Evolutionary conservation across 1,140 invertebrate genomes (phyloP), one percentile per base, ranked within the genome.

Genomic region (Aphaenogaster rudis): DNA sequence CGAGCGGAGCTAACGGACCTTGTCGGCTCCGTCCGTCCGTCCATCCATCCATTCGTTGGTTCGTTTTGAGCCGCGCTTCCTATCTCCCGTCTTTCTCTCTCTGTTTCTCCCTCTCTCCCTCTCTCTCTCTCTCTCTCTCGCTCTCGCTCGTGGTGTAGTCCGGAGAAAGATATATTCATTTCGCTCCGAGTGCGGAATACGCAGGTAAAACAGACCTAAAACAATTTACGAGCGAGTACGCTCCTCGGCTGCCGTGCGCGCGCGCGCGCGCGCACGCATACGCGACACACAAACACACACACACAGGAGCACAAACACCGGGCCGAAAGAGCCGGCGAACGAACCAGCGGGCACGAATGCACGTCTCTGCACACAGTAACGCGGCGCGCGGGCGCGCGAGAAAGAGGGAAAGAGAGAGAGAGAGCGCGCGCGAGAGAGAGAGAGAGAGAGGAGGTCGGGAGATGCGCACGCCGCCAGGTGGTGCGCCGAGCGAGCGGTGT

Each of bases 131-230:
- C 63, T 52, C 1, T 21, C 50, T 61, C 33, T 67, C 57, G 54
- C 61, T 86, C 15, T 74, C 33, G 17, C 80, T 63, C 59, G 36
- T 7, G 28, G 33, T 5, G 11, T 13, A 45, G 36, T 39, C 42
- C 50, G 33, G 45, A 63, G 21, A 28, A 28, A 59, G 74, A 74
- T 72, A 52, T 67, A 64, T 28, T 36, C 17, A 45, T 79, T 52
- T 66, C 48, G 45, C 33, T 63, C 63, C 54, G 85, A 69, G 33
- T 69, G 28, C 66, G 50, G 50, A 84, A 59, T 52, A 79, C 78
- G 84, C 48, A 74, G 69, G 67, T 59, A 86, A 86, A 86, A 74
- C 52, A 77, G 63, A 74, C 33, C 36, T 39, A 71, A 69, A 69
- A 81, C 66, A 64, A 57, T 66, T 78, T 74, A 76, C 52, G 42